Conservation (phyloP, 2,888 invertebrate species). For the Caenorhabditis sp. region DNA sequence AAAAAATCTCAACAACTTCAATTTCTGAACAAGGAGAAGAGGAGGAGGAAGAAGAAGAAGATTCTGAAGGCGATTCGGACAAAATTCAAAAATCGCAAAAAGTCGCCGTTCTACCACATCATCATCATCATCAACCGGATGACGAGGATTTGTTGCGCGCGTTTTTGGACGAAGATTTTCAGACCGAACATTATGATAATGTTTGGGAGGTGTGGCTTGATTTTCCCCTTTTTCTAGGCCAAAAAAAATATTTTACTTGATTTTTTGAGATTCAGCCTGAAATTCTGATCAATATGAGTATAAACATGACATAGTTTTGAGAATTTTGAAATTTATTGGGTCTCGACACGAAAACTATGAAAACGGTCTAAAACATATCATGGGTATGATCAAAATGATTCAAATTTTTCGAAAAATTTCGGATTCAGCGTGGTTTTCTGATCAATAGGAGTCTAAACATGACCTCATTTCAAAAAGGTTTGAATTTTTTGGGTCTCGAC, state of each 20-base stretch:
- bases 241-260: no score
- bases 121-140: background rate
- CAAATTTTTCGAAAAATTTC: no score
- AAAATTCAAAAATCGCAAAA: background rate
- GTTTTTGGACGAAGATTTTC: conserved; percentile 32
- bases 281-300: no score
- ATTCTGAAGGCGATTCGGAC: background rate
- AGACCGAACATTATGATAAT: conserved; percentile 34
- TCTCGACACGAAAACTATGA: no score
- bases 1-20: background rate
- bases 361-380: no score
- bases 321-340: no score
- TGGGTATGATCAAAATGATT: no score
- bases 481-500: background rate
- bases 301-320: no score
- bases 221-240: background rate
- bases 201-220: conserved; percentile 25
- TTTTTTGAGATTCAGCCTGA: no score
- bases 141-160: background rate
- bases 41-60: background rate
- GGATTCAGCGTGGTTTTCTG: no score
- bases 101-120: no score
- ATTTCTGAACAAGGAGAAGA: background rate
- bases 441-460: background rate
- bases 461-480: background rate